Base-by-base conservation (phyloP, 2,888 invertebrate genomes). In the Aphodius sticticus region DNA sequence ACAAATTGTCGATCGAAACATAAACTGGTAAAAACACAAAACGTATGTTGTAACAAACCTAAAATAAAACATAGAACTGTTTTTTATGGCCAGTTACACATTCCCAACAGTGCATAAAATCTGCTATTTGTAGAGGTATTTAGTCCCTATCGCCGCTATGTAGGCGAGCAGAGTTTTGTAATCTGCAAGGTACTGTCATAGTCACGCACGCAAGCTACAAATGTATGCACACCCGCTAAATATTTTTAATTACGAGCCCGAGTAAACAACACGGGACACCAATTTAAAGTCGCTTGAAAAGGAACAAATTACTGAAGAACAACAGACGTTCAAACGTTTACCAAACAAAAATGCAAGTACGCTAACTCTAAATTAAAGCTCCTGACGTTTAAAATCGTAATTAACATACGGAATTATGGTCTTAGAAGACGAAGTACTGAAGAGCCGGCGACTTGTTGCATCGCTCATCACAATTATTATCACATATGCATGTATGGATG, bases 81-180 rank as follows among this genome's bases (percentile, higher is more conserved):
- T 26, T 26, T 26, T 26, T 2, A 26, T 26, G 26, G 1, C 26
- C 26, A 26, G 26, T 26, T 26, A 26, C 26, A 3, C 26, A 26
- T 26, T 26, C 26, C 26, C 26, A 26, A 26, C 26, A 26, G 26
- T 3, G 26, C 26, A 26, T 26, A 26, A 26, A 26, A 71, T 12
- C 16, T 71, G 14, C 71, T 71, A 71, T 71, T 71, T 71, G 35
- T 16, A 71, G 26, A 71, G 16, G 71, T 71, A 71, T 26, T 26
- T 26, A 26, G 26, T 26, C 26, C 26, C 26, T 26, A 26, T 26
- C 26, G 26, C 26, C 53, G 53, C 4, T 53, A 53, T 12, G 53
- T 53, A 53, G 53, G 53, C 53, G 53, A 53, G 26, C 26, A 26
- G 26, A 26, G 26, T 26, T 26, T 26, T 26, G 26, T 26, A 26